Evolutionary conservation across 1,140 invertebrate species (phyloP), one percentile per base, ranked within the genome.

Genomic region (Belonocnema kinseyi): DNA sequence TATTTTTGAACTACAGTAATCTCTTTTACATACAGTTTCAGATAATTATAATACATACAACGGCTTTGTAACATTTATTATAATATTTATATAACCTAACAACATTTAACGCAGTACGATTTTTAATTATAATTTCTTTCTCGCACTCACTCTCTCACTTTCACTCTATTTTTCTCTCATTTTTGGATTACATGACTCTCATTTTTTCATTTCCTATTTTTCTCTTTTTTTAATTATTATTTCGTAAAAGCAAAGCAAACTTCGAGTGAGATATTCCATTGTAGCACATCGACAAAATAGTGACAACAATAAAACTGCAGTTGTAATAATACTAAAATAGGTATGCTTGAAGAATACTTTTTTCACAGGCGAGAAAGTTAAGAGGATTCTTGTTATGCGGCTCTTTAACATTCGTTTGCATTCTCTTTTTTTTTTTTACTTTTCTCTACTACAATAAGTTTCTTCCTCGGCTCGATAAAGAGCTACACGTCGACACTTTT

Each of bases 41-140:
- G 80, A 85, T 88, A 88, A 88, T 87, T 85, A 87, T 89, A 46
- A 46, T 89, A 90, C 89, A 86, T 90, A 89, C 83, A 90, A 90
- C 87, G 83, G 84, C 77, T 76, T 83, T 85, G 73, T 88, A 91
- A 91, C 89, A 90, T 91, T 90, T 88, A 90, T 89, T 88, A 88
- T 46, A 46, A 46, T 90, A 90, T 90, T 88, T 87, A 83, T 90
- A 88, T 88, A 88, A 89, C 85, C 87, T 90, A 90, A 89, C 85
- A 90, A 89, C 87, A 89, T 87, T 88, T 88, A 91, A 89, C 88
- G 84, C 85, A 84, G 86, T 88, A 88, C 82, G 81, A 83, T 85
- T 52, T 71, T 78, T 84, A 82, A 79, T 80, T 80, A 76, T 77
- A 81, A 75, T 74, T 73, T 77, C 75, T 33, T 56, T 58, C 74